Conservation (phyloP, 35 echinoderm and acorn worm species). For the Nesometra sesokonis region DNA sequence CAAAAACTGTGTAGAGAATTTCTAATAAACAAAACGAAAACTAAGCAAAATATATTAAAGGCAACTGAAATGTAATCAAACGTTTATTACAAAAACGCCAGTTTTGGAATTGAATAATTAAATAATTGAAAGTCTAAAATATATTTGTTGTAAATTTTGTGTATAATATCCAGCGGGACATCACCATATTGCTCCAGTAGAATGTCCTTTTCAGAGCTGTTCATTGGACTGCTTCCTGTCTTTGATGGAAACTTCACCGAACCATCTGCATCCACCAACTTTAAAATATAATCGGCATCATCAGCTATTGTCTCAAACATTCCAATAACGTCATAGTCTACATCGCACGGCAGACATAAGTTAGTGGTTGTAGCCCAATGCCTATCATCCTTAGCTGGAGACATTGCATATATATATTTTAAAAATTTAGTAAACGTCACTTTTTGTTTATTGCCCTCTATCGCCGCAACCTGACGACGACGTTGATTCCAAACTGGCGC, state of each 20-base stretch:
- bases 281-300: background rate
- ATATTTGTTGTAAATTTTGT: background rate
- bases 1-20: too few species aligned
- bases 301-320: background rate
- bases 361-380: background rate
- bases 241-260: background rate
- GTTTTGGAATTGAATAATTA: background rate
- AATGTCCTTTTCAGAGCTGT: background rate
- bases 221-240: background rate
- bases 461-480: background rate
- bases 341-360: background rate
- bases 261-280: background rate
- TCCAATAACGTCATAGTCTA: constrained; percentile 9
- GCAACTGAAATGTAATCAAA: too few species aligned
- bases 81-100: background rate
- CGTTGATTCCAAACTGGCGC: background rate
- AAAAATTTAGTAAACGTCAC: constrained; percentile 13
- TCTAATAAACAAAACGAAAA: too few species aligned
- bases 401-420: background rate
- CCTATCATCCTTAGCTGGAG: background rate
- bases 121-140: background rate
- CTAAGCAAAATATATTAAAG: too few species aligned
- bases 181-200: background rate
- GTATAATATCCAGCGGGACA: background rate
- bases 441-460: background rate